Percentiles rank a stretch among this genome's conserved stretches.
These are phyloP conservation scores for Ooceraea biroi DNA, from an alignment of 1,140 invertebrate genomes.

Conservation along the genomic window DNA sequence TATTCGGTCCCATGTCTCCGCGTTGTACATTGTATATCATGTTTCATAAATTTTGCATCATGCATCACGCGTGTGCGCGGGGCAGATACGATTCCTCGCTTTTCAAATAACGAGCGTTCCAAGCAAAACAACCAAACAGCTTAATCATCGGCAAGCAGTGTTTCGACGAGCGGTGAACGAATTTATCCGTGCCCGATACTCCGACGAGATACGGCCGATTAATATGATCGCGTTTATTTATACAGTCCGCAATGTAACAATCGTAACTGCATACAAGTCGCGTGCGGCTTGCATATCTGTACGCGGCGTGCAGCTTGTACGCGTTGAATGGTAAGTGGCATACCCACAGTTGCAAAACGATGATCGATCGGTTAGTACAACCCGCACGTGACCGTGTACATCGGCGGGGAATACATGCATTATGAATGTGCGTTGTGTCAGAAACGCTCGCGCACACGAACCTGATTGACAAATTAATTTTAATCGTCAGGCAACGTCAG, in stretches of 20 bases:
- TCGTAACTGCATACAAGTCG: slow-evolving; percentile 38
- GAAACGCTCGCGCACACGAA: slow-evolving; percentile 28
- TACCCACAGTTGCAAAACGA: slow-evolving; percentile 52
- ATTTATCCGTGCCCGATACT: slow-evolving; percentile 24
- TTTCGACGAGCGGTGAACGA: neutral
- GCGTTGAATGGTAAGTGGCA: slow-evolving; percentile 53
- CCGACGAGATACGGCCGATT: neutral
- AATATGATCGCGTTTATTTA: slow-evolving; percentile 55
- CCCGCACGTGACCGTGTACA: slow-evolving; percentile 35
- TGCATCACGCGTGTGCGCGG: neutral
- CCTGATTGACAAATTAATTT: slow-evolving; percentile 43
- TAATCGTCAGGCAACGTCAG: slow-evolving; percentile 16
- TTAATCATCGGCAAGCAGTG: slow-evolving; percentile 1
- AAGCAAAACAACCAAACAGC: neutral
- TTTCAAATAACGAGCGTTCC: neutral
- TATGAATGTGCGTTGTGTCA: slow-evolving; percentile 21
- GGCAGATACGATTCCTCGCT: neutral
- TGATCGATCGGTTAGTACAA: slow-evolving; percentile 55
- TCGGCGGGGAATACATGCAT: slow-evolving; percentile 3
- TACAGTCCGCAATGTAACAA: slow-evolving; percentile 51
- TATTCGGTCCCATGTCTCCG: neutral
- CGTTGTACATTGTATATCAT: too few relatives aligned
- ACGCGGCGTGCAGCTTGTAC: slow-evolving; percentile 43
- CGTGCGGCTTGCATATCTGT: slow-evolving; percentile 45
- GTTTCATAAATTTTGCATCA: neutral